A percentile compares a stretch with the other conserved stretches of the same genome.
Conservation (phyloP, 2,797 vertebrate species). For the Propithecus perrieri region DNA sequence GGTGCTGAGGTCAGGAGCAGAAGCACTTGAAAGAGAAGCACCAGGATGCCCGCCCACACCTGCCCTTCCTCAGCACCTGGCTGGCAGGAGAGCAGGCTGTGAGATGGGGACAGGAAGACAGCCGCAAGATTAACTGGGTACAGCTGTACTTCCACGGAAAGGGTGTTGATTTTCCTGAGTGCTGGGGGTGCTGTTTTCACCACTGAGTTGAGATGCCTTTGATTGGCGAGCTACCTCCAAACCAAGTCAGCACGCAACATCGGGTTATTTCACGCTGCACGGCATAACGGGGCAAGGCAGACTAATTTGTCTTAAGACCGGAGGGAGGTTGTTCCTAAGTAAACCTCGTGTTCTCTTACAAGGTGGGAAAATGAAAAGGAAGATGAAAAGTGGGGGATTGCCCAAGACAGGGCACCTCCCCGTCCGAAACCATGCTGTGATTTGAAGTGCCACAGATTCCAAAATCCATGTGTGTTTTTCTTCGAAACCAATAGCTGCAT, state of each 20-base stretch:
- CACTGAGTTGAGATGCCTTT: not conserved
- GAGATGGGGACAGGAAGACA: constrained; percentile 5
- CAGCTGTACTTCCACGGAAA: not conserved
- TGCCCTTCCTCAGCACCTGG: not conserved
- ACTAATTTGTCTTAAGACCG: not conserved
- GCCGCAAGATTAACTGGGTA: constrained; percentile 46
- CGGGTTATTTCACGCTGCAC: not conserved
- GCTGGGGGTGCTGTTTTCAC: not conserved
- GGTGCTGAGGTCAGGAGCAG: not conserved
- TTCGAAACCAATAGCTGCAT: constrained; percentile 58
- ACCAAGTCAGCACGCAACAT: not conserved
- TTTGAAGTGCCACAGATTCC: constrained; percentile 38
- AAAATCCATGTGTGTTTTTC: constrained; percentile 63
- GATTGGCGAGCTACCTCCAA: constrained; percentile 13
- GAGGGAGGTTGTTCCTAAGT: not conserved
- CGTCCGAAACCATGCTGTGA: constrained; percentile 24
- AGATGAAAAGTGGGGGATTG: not conserved
- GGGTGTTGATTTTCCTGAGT: constrained; percentile 10
- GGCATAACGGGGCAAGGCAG: not conserved
- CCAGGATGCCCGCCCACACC: fast-evolving
- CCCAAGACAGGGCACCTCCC: not conserved
- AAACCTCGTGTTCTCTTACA: not conserved
- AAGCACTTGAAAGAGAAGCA: fast-evolving
- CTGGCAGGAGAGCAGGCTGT: not conserved
- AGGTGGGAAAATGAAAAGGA: not conserved